Evolutionary conservation across 92 coral and sea anemone species (phyloP).

Genomic region (Bergia puertoricense): DNA sequence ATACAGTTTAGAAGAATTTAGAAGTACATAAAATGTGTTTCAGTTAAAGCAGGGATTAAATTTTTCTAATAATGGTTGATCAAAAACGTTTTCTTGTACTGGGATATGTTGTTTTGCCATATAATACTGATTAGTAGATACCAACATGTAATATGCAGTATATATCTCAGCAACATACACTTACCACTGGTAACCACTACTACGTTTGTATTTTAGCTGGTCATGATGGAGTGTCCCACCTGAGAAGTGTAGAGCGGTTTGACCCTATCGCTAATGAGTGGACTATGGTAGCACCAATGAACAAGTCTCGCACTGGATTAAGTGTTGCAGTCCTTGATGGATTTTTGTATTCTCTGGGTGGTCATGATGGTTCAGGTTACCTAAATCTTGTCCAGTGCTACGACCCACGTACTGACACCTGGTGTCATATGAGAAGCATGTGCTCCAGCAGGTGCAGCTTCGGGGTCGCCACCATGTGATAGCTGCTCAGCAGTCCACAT

Average conservation of each 20-base stretch:
- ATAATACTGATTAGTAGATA: too few relatives aligned
- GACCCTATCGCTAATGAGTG: slow-evolving; percentile 92
- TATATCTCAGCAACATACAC: background rate
- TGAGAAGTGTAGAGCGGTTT: slow-evolving; percentile 87
- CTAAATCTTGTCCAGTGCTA: slow-evolving; percentile 80
- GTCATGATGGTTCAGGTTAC: slow-evolving; percentile 91
- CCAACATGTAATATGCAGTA: too few relatives aligned
- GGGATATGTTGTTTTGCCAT: too few relatives aligned
- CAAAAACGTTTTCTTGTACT: too few relatives aligned
- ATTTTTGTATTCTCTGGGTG: slow-evolving; percentile 80
- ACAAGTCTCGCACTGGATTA: slow-evolving; percentile 82
- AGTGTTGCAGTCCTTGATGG: slow-evolving; percentile 84
- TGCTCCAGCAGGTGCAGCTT: slow-evolving; percentile 86
- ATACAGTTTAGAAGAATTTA: too few relatives aligned
- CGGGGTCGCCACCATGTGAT: slow-evolving; percentile 78
- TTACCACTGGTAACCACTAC: too few relatives aligned
- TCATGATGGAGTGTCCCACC: slow-evolving; percentile 90
- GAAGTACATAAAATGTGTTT: too few relatives aligned
- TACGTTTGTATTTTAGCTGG: slow-evolving; percentile 63
- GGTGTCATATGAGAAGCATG: slow-evolving; percentile 75
- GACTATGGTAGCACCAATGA: slow-evolving; percentile 88
- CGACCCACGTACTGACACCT: slow-evolving; percentile 65
- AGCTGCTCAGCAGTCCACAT: background rate
- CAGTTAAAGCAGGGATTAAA: too few relatives aligned
- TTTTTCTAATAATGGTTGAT: too few relatives aligned